These are phyloP conservation scores for Meiosimyza platycephala DNA, from an alignment of 2,888 invertebrate genomes.

Conservation along the genomic window DNA sequence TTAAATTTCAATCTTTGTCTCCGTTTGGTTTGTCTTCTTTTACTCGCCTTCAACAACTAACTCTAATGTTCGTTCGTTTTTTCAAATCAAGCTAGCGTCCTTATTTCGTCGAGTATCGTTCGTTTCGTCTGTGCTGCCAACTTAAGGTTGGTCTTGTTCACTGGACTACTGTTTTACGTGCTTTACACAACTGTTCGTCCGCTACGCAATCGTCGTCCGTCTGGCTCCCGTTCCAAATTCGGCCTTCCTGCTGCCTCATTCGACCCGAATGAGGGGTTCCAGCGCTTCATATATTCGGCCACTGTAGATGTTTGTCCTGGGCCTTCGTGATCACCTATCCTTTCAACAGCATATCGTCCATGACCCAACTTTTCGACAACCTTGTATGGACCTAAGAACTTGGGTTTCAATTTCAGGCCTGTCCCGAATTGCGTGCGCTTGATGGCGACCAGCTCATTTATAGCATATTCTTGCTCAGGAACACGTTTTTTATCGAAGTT, in stretches of 20 bases:
- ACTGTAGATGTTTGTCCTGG: slow-evolving; percentile 31
- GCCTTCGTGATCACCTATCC: slow-evolving; percentile 39
- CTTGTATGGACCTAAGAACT: slow-evolving; percentile 42
- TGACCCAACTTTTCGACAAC: slow-evolving; percentile 14
- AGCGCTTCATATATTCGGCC: slow-evolving; percentile 39
- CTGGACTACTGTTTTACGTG: too few relatives aligned
- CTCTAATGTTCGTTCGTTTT: too few relatives aligned
- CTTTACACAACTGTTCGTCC: too few relatives aligned
- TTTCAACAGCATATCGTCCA: slow-evolving; percentile 41
- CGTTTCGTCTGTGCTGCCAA: too few relatives aligned
- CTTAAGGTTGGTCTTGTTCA: too few relatives aligned
- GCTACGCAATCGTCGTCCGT: neutral
- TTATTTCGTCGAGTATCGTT: too few relatives aligned
- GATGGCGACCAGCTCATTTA: slow-evolving; percentile 41
- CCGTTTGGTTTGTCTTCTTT: too few relatives aligned
- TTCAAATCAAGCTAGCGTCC: too few relatives aligned
- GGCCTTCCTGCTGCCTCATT: slow-evolving; percentile 32
- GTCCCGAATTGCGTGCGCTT: slow-evolving; percentile 43
- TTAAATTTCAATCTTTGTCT: too few relatives aligned
- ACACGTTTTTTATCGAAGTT: too few relatives aligned
- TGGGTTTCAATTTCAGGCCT: slow-evolving; percentile 38
- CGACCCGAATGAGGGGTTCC: slow-evolving; percentile 34
- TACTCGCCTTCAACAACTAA: too few relatives aligned
- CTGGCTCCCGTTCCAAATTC: slow-evolving; percentile 2
- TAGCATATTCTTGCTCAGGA: too few relatives aligned